Conservation (phyloP, 2,797 vertebrate species). For the Pygocentrus nattereri region DNA sequence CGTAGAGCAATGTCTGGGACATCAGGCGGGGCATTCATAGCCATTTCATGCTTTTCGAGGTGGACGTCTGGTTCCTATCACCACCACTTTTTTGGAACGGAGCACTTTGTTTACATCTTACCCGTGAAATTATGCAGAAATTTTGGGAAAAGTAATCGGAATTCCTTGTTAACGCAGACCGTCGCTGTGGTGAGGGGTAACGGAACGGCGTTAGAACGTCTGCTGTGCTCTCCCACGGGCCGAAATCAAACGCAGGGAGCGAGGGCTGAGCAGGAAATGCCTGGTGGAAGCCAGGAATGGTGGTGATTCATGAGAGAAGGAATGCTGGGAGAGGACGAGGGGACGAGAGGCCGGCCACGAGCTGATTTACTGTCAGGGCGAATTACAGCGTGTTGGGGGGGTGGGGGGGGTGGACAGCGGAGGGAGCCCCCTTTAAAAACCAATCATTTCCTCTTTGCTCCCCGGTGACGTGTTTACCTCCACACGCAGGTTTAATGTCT, state of each 20-base stretch:
- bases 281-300: conserved; percentile 96
- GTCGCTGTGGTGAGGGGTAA: conserved; percentile 10
- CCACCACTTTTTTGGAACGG: no score
- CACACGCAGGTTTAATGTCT: conserved; percentile 89
- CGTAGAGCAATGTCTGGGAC: no score
- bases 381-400: conserved; percentile 89
- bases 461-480: conserved; percentile 90
- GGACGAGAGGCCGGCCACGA: conserved; percentile 91
- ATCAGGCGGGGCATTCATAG: no score
- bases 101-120: no score
- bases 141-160: no score
- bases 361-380: conserved; percentile 97
- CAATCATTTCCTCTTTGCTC: conserved; percentile 93
- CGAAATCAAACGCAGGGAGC: conserved; percentile 63
- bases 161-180: not conserved
- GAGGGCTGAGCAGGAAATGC: conserved; percentile 91
- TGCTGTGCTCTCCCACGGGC: conserved; percentile 43
- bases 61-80: no score
- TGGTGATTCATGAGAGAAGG: conserved; percentile 95
- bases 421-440: conserved; percentile 89
- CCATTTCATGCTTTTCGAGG: no score
- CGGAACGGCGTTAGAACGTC: conserved; percentile 26
- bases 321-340: conserved; percentile 85
- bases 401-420: conserved; percentile 85
- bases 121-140: no score